Conservation (phyloP, 2,113 vertebrate genomes). For the Podocnemis expansa region DNA sequence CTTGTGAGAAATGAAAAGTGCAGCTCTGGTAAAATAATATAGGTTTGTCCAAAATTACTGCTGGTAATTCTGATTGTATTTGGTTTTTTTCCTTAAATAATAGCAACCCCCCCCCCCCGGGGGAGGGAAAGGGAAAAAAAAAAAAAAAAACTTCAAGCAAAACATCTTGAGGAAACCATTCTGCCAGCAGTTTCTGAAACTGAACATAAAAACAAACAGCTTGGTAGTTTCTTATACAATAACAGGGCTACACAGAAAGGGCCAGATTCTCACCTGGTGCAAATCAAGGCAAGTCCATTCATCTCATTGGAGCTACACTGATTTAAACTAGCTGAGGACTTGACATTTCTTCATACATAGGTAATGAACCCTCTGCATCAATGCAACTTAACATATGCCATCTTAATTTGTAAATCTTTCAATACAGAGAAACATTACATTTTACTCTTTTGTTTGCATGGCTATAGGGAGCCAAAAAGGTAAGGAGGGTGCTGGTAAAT, state of each 20-base stretch:
- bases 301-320: neutral
- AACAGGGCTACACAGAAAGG: neutral
- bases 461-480: neutral
- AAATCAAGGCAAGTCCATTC: neutral
- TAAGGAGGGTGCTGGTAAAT: neutral
- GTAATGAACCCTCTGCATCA: neutral
- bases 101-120: constrained; percentile 34
- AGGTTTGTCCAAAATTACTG: constrained; percentile 69
- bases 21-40: constrained; percentile 73
- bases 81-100: constrained; percentile 29
- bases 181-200: constrained; percentile 9
- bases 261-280: neutral
- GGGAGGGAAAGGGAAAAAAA: neutral
- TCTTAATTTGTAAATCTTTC: constrained; percentile 3
- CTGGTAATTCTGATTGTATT: constrained; percentile 54
- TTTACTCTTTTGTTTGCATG: constrained; percentile 16
- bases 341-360: neutral
- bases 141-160: constrained; percentile 29
- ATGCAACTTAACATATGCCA: neutral
- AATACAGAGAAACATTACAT: constrained; percentile 36
- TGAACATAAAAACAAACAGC: neutral
- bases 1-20: constrained; percentile 72
- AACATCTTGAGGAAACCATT: neutral
- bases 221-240: neutral
- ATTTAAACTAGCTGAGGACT: neutral